A percentile compares a stretch with the other conserved stretches of the same genome.
Evolutionary conservation across 92 coral and sea anemone genomes (phyloP).

Genomic region (Zoanthus solanderi): DNA sequence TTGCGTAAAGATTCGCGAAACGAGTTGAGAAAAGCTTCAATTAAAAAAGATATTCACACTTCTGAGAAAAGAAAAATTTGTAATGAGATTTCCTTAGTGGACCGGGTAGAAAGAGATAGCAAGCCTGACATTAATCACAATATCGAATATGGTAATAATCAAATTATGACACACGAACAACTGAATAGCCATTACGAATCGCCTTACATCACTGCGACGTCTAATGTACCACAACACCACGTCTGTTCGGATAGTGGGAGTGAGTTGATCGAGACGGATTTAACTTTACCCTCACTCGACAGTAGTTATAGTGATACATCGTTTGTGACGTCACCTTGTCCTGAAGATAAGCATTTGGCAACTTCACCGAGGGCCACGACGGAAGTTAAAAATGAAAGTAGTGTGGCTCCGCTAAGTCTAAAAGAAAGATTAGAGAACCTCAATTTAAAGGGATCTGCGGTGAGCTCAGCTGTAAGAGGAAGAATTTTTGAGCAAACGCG

Average conservation of each 20-base stretch:
- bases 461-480: conserved; percentile 59
- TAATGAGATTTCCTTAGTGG: not conserved
- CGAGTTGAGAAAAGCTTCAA: not conserved
- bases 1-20: conserved; percentile 16
- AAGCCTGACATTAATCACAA: conserved; percentile 20
- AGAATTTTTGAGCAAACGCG: conserved; percentile 50
- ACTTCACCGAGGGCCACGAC: conserved; percentile 14
- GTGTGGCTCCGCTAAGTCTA: conserved; percentile 33
- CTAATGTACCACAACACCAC: not conserved
- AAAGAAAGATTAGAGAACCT: conserved; percentile 61
- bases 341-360: conserved; percentile 50
- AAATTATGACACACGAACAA: not conserved
- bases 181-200: not conserved
- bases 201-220: not conserved
- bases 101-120: not conserved
- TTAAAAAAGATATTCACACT: not conserved
- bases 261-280: conserved; percentile 70
- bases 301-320: conserved; percentile 69
- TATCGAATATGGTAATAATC: not conserved
- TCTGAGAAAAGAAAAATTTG: not conserved
- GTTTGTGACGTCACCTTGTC: conserved; percentile 56
- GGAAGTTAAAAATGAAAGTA: not conserved
- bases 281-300: conserved; percentile 67
- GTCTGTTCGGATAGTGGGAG: conserved; percentile 46
- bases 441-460: conserved; percentile 53